phyloP scores from a whole-genome alignment of 2,888 invertebrate genomes.

The Didymodactylos carnosus region DNA sequence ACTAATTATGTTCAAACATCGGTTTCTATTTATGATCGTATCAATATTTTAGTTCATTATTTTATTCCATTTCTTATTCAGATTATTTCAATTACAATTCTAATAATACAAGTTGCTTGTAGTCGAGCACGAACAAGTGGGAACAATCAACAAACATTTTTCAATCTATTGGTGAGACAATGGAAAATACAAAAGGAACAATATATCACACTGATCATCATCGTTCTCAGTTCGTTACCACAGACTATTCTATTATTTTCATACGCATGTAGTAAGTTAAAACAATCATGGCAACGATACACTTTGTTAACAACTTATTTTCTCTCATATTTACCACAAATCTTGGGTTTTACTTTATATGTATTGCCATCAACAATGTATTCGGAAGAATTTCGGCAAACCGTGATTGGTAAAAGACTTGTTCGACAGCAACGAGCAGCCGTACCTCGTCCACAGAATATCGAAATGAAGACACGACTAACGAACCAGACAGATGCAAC shows the following conservation, averaged over 20 bases:
- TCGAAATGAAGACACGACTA: not conserved
- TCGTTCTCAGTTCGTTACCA: not conserved
- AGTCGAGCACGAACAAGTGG: not conserved
- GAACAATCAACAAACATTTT: not conserved
- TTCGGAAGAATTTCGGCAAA: not conserved
- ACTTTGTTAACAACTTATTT: not conserved
- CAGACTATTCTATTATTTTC: not conserved
- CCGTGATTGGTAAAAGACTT: not conserved
- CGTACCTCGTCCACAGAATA: not conserved
- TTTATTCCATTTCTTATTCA: not conserved
- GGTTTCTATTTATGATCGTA: not conserved
- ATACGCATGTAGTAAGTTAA: not conserved
- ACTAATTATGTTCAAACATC: not conserved
- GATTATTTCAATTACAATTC: not conserved
- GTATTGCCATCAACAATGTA: not conserved
- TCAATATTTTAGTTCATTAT: not conserved
- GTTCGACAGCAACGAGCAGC: not conserved
- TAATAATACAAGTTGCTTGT: not conserved
- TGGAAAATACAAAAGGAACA: not conserved
- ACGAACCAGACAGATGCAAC: not conserved
- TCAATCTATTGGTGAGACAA: not conserved
- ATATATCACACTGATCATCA: not conserved
- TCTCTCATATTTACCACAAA: not conserved
- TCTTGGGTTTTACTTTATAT: not conserved
- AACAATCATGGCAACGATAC: not conserved